Evolutionary conservation across 2,113 vertebrate species (phyloP).

Genomic region (Microtus pennsylvanicus): DNA sequence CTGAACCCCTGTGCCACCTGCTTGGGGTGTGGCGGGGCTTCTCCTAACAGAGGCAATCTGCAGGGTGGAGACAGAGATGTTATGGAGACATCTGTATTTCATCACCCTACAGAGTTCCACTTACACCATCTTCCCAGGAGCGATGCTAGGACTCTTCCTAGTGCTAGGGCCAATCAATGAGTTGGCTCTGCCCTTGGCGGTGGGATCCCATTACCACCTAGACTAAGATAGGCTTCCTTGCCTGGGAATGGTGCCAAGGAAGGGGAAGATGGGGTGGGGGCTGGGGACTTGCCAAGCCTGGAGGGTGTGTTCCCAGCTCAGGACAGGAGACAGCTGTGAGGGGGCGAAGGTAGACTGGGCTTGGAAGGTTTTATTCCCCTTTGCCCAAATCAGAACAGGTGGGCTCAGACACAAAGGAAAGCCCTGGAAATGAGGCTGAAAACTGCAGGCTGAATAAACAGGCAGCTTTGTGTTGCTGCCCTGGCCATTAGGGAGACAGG

Average conservation of each 20-base stretch:
- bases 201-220: slow-evolving; percentile 82
- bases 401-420: background rate
- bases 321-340: background rate
- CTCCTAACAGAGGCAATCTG: slow-evolving; percentile 67
- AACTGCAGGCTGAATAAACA: rapidly evolving
- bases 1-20: background rate
- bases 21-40: background rate
- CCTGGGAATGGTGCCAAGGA: slow-evolving; percentile 66
- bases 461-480: background rate
- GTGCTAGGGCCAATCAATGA: slow-evolving; percentile 84
- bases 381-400: background rate
- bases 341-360: background rate
- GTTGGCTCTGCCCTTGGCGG: slow-evolving; percentile 49
- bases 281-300: background rate
- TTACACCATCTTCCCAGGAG: slow-evolving; percentile 85
- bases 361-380: background rate
- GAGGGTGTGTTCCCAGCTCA: slow-evolving; percentile 2
- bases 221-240: slow-evolving; percentile 62
- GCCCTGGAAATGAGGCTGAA: slow-evolving; percentile 2
- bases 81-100: slow-evolving; percentile 73
- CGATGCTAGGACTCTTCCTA: slow-evolving; percentile 84
- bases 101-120: slow-evolving; percentile 76
- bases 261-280: background rate
- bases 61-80: slow-evolving; percentile 52
- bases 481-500: background rate